A percentile compares a stretch with the other conserved stretches of the same genome.
Conservation (phyloP, 37 sponge, comb jelly and placozoan species). For the Spongilla lacustris region DNA sequence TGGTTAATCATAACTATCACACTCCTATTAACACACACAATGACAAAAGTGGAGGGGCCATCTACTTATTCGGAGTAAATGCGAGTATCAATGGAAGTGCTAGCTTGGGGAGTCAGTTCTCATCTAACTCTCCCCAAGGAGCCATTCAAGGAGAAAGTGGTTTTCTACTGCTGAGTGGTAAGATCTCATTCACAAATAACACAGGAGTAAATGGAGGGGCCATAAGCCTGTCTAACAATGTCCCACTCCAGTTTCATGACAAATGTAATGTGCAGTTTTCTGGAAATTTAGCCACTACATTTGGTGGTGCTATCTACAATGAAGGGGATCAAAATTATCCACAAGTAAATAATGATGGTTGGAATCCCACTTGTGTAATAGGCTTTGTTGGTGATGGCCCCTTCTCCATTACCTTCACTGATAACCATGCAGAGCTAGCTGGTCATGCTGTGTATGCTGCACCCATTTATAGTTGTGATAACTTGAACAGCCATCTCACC, state of each 20-base stretch:
- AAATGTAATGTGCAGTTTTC: slow-evolving; percentile 16
- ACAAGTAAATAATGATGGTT: slow-evolving; percentile 11
- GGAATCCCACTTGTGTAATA: not conserved
- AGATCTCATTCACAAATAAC: slow-evolving; percentile 20
- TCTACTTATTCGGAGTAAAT: not conserved
- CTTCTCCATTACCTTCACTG: slow-evolving; percentile 2
- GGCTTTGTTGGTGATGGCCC: not conserved
- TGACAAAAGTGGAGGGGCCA: slow-evolving; percentile 6
- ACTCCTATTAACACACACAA: not conserved
- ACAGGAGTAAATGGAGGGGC: slow-evolving; percentile 35
- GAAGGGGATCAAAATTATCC: not conserved
- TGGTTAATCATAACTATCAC: not conserved
- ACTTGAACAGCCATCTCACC: not conserved
- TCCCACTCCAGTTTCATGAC: slow-evolving; percentile 18
- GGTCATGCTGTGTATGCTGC: slow-evolving; percentile 43
- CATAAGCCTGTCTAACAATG: slow-evolving; percentile 19
- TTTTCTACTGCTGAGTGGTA: slow-evolving; percentile 21
- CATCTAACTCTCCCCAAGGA: slow-evolving; percentile 22
- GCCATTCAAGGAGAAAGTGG: slow-evolving; percentile 9
- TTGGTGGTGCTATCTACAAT: slow-evolving; percentile 43
- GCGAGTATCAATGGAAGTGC: slow-evolving; percentile 20
- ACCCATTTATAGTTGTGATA: slow-evolving; percentile 18
- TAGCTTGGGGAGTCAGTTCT: slow-evolving; percentile 23
- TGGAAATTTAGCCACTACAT: not conserved
- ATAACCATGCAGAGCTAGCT: slow-evolving; percentile 16